Percentiles rank a stretch among this genome's conserved stretches.
Evolutionary conservation across 2,888 invertebrate genomes (phyloP).

Genomic region (Rhagophthalmus giganteus): DNA sequence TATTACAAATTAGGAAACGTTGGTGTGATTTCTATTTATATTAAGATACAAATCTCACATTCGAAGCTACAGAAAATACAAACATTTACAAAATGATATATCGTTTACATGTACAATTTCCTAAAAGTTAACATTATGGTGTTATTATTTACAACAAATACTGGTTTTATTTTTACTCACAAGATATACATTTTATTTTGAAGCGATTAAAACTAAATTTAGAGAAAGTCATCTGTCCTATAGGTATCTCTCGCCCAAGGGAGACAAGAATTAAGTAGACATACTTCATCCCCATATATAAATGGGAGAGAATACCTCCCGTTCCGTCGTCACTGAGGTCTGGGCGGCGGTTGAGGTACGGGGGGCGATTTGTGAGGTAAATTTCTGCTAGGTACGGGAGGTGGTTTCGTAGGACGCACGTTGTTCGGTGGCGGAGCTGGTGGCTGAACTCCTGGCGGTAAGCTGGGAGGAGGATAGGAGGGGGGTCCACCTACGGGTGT

Average conservation of each 20-base stretch:
- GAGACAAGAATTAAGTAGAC: conserved; percentile 51
- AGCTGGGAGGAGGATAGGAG: conserved; percentile 51
- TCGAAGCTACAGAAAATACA: conserved; percentile 16
- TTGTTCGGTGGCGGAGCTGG: conserved; percentile 51
- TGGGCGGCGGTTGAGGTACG: conserved; percentile 54
- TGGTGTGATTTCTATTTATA: conserved; percentile 32
- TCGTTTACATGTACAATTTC: not conserved
- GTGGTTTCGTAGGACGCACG: conserved; percentile 51
- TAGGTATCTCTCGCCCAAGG: conserved; percentile 47
- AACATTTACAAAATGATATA: conserved; percentile 18
- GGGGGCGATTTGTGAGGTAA: conserved; percentile 55
- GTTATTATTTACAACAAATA: not conserved
- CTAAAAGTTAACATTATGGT: not conserved
- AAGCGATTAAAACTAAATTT: conserved; percentile 6
- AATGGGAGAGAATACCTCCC: conserved; percentile 52
- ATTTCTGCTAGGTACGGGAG: conserved; percentile 61
- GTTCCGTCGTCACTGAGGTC: conserved; percentile 51
- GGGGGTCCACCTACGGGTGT: conserved; percentile 53
- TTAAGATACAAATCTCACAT: conserved; percentile 17
- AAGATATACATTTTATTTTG: conserved; percentile 7
- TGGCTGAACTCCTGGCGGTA: conserved; percentile 51
- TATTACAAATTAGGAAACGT: conserved; percentile 32
- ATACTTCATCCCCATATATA: conserved; percentile 48
- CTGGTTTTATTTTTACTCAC: no score
- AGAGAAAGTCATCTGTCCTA: conserved; percentile 16